These are phyloP conservation scores for Dryas iulia DNA, from an alignment of 1,140 invertebrate species.

Conservation along the genomic window DNA sequence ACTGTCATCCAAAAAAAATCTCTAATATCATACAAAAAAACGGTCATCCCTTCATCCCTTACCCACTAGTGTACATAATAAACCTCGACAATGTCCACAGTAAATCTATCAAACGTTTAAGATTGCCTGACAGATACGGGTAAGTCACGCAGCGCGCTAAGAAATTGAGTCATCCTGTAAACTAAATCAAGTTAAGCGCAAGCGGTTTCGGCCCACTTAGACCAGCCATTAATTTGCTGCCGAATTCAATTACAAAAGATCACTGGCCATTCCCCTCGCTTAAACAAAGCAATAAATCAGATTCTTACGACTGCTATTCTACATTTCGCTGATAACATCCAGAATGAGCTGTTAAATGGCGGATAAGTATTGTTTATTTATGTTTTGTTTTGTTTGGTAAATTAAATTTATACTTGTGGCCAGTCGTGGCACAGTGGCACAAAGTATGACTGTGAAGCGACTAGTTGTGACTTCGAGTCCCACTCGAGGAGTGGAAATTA, in stretches of 20 bases:
- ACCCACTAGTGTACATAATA: neutral
- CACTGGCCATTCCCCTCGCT: constrained; percentile 35
- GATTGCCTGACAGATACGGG: constrained; percentile 9
- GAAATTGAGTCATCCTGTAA: constrained; percentile 27
- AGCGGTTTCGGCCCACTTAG: constrained; percentile 37
- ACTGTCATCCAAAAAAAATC: no score
- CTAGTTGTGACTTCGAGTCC: no score
- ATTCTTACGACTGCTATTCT: constrained; percentile 22
- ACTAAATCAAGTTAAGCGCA: constrained; percentile 39
- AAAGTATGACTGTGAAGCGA: no score
- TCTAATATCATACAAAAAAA: no score
- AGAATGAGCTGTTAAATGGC: neutral
- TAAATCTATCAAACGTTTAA: constrained; percentile 4
- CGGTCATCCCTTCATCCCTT: no score
- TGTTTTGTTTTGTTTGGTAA: neutral
- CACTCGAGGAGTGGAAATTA: no score
- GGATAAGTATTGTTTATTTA: neutral
- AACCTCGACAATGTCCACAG: neutral
- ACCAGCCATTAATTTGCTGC: constrained; percentile 40
- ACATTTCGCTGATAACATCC: constrained; percentile 16
- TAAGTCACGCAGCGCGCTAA: constrained; percentile 6
- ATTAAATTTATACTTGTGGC: neutral
- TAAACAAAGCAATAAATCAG: constrained; percentile 35
- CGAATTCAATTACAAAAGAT: constrained; percentile 50
- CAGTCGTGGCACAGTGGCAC: no score